Evolutionary conservation across 1,140 invertebrate species (phyloP).

Genomic region (Mizuhopecten yessoensis): DNA sequence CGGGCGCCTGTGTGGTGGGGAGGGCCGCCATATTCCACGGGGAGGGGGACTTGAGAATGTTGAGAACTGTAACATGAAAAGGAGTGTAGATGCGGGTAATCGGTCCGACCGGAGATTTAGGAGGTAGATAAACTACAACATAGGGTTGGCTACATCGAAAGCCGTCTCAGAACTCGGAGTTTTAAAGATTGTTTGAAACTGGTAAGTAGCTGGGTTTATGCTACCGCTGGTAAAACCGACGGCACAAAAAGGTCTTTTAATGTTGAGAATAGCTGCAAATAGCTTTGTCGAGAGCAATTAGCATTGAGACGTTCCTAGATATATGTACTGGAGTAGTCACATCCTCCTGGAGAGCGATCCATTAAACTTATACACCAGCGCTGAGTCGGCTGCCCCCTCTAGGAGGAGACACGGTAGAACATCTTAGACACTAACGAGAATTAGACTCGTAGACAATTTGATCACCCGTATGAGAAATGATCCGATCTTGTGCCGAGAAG

Average conservation of each 20-base stretch:
- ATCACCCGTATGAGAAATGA: not conserved
- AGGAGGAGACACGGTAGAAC: not conserved
- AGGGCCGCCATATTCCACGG: not conserved
- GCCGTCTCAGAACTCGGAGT: conserved; percentile 5
- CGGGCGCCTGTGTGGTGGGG: conserved; percentile 2
- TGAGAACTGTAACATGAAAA: not conserved
- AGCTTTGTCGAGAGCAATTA: not conserved
- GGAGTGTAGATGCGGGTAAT: not conserved
- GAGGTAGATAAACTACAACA: not conserved
- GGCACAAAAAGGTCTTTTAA: conserved; percentile 5
- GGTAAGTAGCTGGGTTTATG: not conserved
- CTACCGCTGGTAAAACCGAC: not conserved
- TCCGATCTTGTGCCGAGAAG: not conserved
- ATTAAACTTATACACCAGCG: not conserved
- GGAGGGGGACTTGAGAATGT: conserved; percentile 4
- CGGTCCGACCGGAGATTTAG: conserved; percentile 30
- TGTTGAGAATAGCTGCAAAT: conserved; percentile 16
- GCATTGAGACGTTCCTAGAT: too few relatives aligned
- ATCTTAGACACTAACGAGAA: not conserved
- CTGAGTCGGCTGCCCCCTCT: not conserved
- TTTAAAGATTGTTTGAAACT: not conserved
- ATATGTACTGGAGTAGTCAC: not conserved
- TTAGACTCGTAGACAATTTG: not conserved
- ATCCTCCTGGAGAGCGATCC: not conserved
- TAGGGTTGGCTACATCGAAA: not conserved